Evolutionary conservation across 23 tunicate genomes (phyloP), one percentile per base, ranked within the genome.

Genomic region (Phallusia fumigata): DNA sequence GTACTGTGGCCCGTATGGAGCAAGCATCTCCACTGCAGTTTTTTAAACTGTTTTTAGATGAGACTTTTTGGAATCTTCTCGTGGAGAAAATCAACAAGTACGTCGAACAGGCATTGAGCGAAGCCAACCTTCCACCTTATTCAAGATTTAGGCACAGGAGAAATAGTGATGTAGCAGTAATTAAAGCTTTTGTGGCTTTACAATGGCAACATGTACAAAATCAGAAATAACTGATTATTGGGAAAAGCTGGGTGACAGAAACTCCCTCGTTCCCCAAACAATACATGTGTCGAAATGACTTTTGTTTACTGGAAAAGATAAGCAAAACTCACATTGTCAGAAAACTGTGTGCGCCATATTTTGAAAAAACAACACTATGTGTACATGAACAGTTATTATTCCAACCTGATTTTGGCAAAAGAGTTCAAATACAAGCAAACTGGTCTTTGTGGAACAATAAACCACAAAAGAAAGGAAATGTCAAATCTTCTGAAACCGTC

Each of bases 381-480:
- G 15, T 40, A 40, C 47, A 40, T 40, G 78, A 74, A 74, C 35
- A 30, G n/a, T 18, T 21, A 24, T 24, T 21, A 24, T 24, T 32
- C 12, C 24, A 13, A 72, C 35, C 78, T 33, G 5, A 2, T 12
- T 31, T 74, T 74, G 35, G 78, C 78, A 30, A 30, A 74, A 31
- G 5, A 40, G 10, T 40, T 40, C 10, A 40, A 5, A 40, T 10
- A 40, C 5, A 40, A 40, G 47, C 47, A 40, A 3, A 74, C 35
- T 30, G 78, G 78, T 3, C n/a, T 74, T 19, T 74, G 78, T 11
- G 78, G 78, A 28, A 74, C 78, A 30, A 11, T 74, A 30, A 74
- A 74, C 11, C 26, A 31, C 78, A 65, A 65, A 32, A 30, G 35
- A 74, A 74, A 74, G 35, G 78, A 33, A 32, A 30, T 30, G 34